Conservation (phyloP, 2,797 vertebrate species). For the Champsocephalus esox region DNA sequence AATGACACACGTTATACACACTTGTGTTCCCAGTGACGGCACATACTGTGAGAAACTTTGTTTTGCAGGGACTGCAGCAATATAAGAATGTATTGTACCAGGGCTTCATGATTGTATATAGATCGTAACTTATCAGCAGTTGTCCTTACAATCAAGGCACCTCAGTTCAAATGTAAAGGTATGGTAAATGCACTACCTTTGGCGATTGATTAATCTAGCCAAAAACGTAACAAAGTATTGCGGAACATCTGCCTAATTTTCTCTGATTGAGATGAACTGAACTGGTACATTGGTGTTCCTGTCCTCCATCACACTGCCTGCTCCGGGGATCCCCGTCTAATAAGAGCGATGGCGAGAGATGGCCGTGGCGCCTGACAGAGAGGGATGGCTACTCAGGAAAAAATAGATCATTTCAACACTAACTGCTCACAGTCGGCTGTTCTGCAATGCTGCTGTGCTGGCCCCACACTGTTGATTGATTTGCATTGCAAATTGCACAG, state of each 20-base stretch:
- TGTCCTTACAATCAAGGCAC: not conserved
- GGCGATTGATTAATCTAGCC: not conserved
- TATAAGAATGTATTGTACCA: not conserved
- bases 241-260: conserved; percentile 2
- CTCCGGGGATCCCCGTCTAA: conserved; percentile 66
- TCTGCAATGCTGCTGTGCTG: conserved; percentile 49
- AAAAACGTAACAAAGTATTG: not conserved
- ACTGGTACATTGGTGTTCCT: conserved; percentile 26
- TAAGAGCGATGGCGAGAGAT: conserved; percentile 63
- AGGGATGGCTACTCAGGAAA: conserved; percentile 68
- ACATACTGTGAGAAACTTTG: not conserved
- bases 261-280: conserved; percentile 48
- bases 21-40: not conserved
- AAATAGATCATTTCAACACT: conserved; percentile 66
- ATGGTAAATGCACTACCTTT: not conserved
- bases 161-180: not conserved
- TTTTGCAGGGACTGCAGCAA: not conserved
- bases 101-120: not conserved
- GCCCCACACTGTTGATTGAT: conserved; percentile 70
- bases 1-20: not conserved
- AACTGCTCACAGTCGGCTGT: conserved; percentile 56
- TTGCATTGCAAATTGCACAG: conserved; percentile 76
- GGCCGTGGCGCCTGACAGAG: conserved; percentile 77
- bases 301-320: conserved; percentile 49
- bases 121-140: not conserved